Evolutionary conservation across 2,797 vertebrate species (phyloP).

Genomic region (Tinamus major): DNA sequence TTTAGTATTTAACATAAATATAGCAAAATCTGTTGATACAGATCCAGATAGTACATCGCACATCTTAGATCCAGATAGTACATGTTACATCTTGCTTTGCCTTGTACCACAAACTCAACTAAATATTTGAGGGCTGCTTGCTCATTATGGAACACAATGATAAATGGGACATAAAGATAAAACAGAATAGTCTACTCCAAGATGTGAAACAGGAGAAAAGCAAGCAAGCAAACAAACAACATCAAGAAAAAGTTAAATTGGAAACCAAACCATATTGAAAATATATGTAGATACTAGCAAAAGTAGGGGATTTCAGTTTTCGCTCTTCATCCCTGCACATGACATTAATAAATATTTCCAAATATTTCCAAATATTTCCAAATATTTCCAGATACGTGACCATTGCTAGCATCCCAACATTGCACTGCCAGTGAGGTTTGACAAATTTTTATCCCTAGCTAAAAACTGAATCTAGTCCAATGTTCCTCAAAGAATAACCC

Average conservation of each 20-base stretch:
- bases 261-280: not conserved
- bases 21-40: not conserved
- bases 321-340: not conserved
- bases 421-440: not conserved
- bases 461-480: not conserved
- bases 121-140: not conserved
- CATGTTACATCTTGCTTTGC: not conserved
- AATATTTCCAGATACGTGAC: not conserved
- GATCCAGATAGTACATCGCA: not conserved
- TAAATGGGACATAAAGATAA: not conserved
- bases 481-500: not conserved
- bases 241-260: not conserved
- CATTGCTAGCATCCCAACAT: not conserved
- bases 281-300: not conserved
- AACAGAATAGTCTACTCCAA: not conserved
- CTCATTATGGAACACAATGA: not conserved
- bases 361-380: not conserved
- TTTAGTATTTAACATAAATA: not conserved
- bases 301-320: not conserved
- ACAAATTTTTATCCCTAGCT: not conserved
- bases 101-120: not conserved
- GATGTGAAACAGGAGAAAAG: not conserved
- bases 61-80: no score
- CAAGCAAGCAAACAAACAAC: no score
- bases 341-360: not conserved